Percentiles rank a stretch among this genome's conserved stretches.
These are phyloP conservation scores for Sciurus carolinensis DNA, from an alignment of 2,797 vertebrate genomes.

Conservation along the genomic window DNA sequence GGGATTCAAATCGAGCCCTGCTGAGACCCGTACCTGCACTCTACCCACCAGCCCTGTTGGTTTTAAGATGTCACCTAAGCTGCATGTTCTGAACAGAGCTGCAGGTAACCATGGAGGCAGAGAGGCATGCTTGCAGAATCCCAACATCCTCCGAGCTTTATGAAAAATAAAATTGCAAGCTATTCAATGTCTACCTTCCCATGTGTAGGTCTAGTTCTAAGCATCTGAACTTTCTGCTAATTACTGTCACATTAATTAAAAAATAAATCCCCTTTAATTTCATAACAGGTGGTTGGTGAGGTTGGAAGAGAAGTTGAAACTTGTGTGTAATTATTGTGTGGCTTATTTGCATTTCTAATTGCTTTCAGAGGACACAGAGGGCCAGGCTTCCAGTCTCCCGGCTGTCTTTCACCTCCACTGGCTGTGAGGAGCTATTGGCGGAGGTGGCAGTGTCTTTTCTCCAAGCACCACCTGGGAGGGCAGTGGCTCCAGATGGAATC, in stretches of 20 bases:
- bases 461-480: slow-evolving; percentile 11
- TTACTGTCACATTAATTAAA: slow-evolving; percentile 87
- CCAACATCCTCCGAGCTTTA: not conserved
- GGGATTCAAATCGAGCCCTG: not conserved
- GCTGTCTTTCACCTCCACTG: slow-evolving; percentile 66
- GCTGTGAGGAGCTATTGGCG: not conserved
- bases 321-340: slow-evolving; percentile 75
- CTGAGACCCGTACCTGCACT: rapidly evolving
- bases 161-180: slow-evolving; percentile 56
- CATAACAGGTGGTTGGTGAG: slow-evolving; percentile 84
- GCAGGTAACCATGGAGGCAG: not conserved
- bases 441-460: not conserved
- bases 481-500: not conserved
- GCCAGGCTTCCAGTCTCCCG: slow-evolving; percentile 8
- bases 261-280: slow-evolving; percentile 85
- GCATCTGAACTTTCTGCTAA: slow-evolving; percentile 80
- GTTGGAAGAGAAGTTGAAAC: slow-evolving; percentile 80
- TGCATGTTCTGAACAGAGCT: not conserved
- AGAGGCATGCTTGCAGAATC: not conserved
- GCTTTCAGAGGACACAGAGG: slow-evolving; percentile 57
- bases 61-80: not conserved
- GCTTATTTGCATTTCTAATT: slow-evolving; percentile 83
- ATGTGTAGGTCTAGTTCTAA: slow-evolving; percentile 38
- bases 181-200: slow-evolving; percentile 54
- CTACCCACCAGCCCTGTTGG: not conserved